phyloP scores from a whole-genome alignment of 2,797 vertebrate genomes.

The Chaunax sp. region DNA sequence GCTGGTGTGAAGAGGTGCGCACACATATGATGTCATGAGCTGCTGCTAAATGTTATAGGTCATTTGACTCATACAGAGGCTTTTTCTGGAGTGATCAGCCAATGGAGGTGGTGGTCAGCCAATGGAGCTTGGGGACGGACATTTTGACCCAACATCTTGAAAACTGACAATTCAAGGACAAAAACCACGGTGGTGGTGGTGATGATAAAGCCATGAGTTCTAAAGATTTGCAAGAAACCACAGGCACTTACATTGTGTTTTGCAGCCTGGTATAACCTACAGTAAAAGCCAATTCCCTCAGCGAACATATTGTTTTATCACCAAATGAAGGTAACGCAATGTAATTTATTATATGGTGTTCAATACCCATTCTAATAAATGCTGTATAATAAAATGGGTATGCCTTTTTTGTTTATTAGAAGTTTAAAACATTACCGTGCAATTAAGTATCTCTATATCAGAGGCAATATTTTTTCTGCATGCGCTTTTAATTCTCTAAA shows the following conservation, averaged over 20 bases:
- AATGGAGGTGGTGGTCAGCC: not conserved
- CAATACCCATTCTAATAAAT: not conserved
- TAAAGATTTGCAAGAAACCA: not conserved
- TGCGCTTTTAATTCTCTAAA: conserved; percentile 73
- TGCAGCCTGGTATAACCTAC: not conserved
- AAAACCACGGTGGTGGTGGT: conserved; percentile 7
- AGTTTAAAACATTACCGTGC: conserved; percentile 39
- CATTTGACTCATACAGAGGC: not conserved
- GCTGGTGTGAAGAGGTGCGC: not conserved
- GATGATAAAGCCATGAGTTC: conserved; percentile 13
- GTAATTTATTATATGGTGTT: conserved; percentile 6
- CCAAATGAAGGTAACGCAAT: not conserved
- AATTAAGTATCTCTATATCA: conserved; percentile 40
- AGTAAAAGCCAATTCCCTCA: not conserved
- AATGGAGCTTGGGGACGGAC: not conserved
- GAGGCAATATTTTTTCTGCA: conserved; percentile 59
- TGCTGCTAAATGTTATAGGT: conserved; percentile 6
- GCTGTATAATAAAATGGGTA: conserved; percentile 23
- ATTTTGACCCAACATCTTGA: conserved; percentile 14
- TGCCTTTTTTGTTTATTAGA: conserved; percentile 25
- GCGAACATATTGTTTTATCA: conserved; percentile 6
- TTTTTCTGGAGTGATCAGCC: conserved; percentile 13
- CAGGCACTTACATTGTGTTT: not conserved
- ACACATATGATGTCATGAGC: not conserved
- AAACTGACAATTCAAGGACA: not conserved